Percentiles rank a stretch among this genome's conserved stretches.
These are phyloP conservation scores for Myoxocephalus aenaeus DNA, from an alignment of 2,797 vertebrate species.

Conservation along the genomic window DNA sequence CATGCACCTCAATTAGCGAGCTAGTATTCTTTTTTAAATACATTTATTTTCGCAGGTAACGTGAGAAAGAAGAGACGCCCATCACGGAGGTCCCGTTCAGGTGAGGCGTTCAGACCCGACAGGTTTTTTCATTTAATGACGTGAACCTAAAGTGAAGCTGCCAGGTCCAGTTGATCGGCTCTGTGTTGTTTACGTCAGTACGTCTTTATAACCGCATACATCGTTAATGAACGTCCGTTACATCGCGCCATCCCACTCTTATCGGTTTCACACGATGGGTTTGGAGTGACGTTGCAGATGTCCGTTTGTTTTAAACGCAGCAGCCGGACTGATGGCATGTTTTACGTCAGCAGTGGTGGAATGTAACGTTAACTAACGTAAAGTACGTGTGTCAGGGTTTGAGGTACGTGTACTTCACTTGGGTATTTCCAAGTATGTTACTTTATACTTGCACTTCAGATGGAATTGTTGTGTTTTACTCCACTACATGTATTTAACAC, in stretches of 20 bases:
- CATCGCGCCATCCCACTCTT: too few species aligned
- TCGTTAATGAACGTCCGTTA: background rate
- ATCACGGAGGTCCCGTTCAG: background rate
- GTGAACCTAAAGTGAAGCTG: background rate
- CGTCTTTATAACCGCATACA: background rate
- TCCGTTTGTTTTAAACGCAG: background rate
- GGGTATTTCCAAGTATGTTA: too few species aligned
- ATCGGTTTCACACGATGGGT: background rate
- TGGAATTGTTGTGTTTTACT: background rate
- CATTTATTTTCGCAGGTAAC: background rate
- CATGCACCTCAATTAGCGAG: background rate
- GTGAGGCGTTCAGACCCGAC: constrained; percentile 5
- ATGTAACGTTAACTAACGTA: background rate
- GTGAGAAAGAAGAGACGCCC: background rate
- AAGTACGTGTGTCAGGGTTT: background rate
- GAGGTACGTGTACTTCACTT: background rate
- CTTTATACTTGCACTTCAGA: too few species aligned
- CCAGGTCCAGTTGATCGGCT: background rate
- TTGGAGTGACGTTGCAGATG: background rate
- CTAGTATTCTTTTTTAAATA: background rate
- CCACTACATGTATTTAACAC: background rate
- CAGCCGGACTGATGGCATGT: background rate
- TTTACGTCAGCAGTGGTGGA: too few species aligned
- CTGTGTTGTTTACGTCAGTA: background rate
- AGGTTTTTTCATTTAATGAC: background rate